Percentiles rank a stretch among this genome's conserved stretches.
Evolutionary conservation across 2,113 vertebrate species (phyloP).

Genomic region (Nannospalax galili): DNA sequence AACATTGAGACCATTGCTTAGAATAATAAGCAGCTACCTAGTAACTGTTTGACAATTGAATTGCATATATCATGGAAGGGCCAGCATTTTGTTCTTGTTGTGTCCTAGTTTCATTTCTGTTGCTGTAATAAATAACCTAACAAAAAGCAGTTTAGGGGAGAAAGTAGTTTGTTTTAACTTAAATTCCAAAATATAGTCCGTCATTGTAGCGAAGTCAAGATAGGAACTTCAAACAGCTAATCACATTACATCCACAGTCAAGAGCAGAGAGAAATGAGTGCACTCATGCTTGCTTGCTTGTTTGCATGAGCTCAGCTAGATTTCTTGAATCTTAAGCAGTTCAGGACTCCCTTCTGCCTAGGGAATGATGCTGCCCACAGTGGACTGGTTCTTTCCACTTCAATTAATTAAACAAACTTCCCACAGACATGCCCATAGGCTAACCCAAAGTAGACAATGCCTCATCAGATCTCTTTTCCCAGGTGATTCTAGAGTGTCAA

Average conservation of each 20-base stretch:
- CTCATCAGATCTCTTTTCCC: too few species aligned
- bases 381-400: too few species aligned
- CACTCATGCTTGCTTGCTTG: background rate
- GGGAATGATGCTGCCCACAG: too few species aligned
- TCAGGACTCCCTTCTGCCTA: background rate
- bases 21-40: background rate
- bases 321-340: background rate
- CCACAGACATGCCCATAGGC: too few species aligned
- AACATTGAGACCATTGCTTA: background rate
- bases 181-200: background rate
- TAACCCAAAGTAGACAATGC: too few species aligned
- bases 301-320: background rate
- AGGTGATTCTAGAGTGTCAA: too few species aligned
- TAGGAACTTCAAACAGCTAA: background rate
- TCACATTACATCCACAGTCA: background rate
- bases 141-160: background rate
- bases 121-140: background rate
- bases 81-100: background rate
- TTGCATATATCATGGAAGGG: background rate
- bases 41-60: background rate
- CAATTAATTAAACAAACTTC: too few species aligned
- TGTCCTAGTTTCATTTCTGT: background rate
- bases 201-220: background rate
- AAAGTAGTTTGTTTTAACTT: background rate
- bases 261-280: background rate